Conservation (phyloP, 2,797 vertebrate species). For the Rhabdomys pumilio region DNA sequence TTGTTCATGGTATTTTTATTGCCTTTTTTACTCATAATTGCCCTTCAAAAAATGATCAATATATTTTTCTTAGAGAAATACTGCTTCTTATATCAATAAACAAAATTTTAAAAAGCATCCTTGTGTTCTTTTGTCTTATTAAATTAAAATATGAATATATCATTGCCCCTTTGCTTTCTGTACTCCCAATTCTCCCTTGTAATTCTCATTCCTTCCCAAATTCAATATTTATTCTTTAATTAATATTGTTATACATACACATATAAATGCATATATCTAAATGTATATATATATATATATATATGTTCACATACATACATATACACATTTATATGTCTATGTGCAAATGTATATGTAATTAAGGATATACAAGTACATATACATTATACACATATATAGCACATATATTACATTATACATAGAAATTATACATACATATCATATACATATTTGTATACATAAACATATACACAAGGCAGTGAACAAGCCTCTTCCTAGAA, state of each 20-base stretch:
- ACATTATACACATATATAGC: background rate
- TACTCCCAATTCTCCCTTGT: accelerated
- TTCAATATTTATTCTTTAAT: background rate
- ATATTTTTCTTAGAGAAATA: background rate
- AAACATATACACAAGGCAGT: background rate
- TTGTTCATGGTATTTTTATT: background rate
- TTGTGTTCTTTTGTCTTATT: background rate
- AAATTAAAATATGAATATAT: background rate
- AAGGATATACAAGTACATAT: background rate
- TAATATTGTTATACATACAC: background rate
- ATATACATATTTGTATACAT: no score
- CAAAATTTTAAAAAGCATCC: background rate
- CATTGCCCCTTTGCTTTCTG: background rate
- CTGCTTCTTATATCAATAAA: background rate
- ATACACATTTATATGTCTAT: background rate
- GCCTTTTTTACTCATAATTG: background rate
- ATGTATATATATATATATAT: background rate
- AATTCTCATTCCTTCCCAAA: background rate
- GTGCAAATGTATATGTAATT: background rate
- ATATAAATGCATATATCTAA: background rate
- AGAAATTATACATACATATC: no score
- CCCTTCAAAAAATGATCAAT: background rate
- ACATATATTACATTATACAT: no score
- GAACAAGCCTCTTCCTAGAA: background rate
- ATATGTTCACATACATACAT: background rate